phyloP scores from a whole-genome alignment of 2,797 vertebrate species.

The Siniperca scherzeri region DNA sequence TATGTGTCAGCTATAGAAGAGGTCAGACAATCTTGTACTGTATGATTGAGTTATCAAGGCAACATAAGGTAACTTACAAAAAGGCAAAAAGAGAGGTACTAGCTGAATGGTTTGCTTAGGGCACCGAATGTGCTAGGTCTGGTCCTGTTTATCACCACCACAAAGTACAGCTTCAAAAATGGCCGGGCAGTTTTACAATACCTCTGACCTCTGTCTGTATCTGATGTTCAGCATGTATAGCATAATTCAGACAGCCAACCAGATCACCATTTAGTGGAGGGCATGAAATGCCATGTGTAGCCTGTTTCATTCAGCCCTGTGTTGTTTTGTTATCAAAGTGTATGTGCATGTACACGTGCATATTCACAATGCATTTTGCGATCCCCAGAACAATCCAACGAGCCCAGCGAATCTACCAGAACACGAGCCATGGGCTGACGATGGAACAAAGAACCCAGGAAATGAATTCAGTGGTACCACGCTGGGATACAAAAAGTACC shows the following conservation, averaged over 20 bases:
- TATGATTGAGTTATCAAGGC: conserved; percentile 12
- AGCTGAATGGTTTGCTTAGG: neutral
- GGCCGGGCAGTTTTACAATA: neutral
- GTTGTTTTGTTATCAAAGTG: conserved; percentile 46
- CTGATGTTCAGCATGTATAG: neutral
- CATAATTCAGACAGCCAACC: neutral
- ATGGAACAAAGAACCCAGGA: conserved; percentile 72
- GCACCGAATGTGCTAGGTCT: too few relatives aligned
- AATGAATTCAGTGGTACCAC: conserved; percentile 67
- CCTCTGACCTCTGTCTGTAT: neutral
- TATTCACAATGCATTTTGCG: conserved; percentile 48
- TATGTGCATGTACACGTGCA: conserved; percentile 19
- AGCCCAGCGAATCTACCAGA: conserved; percentile 72
- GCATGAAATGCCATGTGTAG: conserved; percentile 23
- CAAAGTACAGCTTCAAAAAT: neutral
- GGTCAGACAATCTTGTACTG: neutral
- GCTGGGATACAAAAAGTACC: conserved; percentile 70
- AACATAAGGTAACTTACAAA: neutral
- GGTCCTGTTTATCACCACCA: too few relatives aligned
- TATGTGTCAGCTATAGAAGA: neutral
- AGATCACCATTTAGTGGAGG: conserved; percentile 12
- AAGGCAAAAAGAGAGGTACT: neutral
- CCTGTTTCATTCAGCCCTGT: conserved; percentile 47
- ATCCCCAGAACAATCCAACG: conserved; percentile 63
- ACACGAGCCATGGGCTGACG: conserved; percentile 57